Conservation (phyloP, 2,888 invertebrate genomes). For the Rapana venosa region DNA sequence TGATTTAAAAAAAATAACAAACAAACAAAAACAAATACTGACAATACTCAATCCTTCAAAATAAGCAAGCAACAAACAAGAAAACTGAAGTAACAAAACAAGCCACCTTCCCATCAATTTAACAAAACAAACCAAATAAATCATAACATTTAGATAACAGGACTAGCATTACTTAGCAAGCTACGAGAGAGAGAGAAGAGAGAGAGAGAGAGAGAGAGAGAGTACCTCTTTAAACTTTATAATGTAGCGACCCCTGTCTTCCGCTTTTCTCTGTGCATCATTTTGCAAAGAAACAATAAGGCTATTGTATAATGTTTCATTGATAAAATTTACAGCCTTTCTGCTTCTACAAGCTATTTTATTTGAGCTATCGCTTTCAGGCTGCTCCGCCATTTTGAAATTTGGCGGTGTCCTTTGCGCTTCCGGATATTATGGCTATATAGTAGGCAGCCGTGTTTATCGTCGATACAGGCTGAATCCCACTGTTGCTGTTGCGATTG, state of each 20-base stretch:
- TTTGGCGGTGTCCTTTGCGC: constrained; percentile 39
- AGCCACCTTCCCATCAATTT: too few relatives aligned
- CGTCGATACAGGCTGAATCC: not conserved
- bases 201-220: too few relatives aligned
- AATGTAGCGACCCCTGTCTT: constrained; percentile 38
- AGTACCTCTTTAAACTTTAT: constrained; percentile 45
- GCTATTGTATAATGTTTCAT: constrained; percentile 15
- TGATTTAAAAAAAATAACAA: too few relatives aligned
- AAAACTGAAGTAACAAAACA: too few relatives aligned
- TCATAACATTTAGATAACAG: too few relatives aligned
- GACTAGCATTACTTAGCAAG: too few relatives aligned
- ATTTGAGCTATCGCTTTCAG: constrained; percentile 12
- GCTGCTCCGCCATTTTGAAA: constrained; percentile 49
- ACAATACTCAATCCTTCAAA: too few relatives aligned
- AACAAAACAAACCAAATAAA: too few relatives aligned
- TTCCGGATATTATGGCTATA: constrained; percentile 33
- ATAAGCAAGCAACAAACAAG: too few relatives aligned
- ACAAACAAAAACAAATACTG: too few relatives aligned
- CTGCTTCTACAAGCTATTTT: constrained; percentile 40
- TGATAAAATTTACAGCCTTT: constrained; percentile 20
- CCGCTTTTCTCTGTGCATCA: constrained; percentile 32
- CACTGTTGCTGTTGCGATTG: too few relatives aligned
- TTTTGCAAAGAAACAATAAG: constrained; percentile 34
- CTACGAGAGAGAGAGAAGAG: not conserved
- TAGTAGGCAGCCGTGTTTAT: not conserved